Percentiles rank a stretch among this genome's conserved stretches.
Evolutionary conservation across 2,888 invertebrate genomes (phyloP).

Genomic region (Halictus ligatus): DNA sequence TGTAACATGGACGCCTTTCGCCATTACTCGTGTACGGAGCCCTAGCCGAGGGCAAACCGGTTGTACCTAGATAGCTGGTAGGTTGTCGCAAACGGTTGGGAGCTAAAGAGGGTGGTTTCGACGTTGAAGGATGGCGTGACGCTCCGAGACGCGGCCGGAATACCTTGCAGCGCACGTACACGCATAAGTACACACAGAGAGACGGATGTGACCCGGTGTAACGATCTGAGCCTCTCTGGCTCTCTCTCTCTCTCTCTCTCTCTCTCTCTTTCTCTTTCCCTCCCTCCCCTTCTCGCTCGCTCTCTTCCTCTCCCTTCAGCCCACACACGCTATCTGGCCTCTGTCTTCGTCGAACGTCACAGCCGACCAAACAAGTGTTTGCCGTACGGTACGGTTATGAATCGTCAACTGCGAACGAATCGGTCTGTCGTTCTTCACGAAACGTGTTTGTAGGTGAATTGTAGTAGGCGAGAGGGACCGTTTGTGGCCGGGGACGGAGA

Average conservation of each 20-base stretch:
- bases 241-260: not conserved
- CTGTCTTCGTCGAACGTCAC: conserved; percentile 22
- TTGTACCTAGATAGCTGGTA: conserved; percentile 35
- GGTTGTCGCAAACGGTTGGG: conserved; percentile 53
- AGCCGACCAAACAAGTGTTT: conserved; percentile 39
- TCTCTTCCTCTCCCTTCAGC: not conserved
- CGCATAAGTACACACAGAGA: conserved; percentile 45
- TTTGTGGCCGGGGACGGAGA: conserved; percentile 13
- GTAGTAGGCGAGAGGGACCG: not conserved
- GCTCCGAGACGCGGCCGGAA: conserved; percentile 69
- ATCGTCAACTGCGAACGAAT: conserved; percentile 48
- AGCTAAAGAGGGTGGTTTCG: conserved; percentile 67
- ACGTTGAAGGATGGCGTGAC: conserved; percentile 73
- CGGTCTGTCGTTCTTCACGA: conserved; percentile 17
- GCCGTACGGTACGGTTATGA: conserved; percentile 24
- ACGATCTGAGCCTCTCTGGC: conserved; percentile 25
- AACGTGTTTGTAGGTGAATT: conserved; percentile 32
- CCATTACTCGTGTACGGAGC: conserved; percentile 41
- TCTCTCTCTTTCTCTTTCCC: not conserved
- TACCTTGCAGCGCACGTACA: conserved; percentile 57
- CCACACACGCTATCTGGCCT: conserved; percentile 3
- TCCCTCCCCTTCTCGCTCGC: not conserved
- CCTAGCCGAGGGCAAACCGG: conserved; percentile 48
- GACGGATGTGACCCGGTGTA: conserved; percentile 58
- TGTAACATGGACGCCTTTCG: conserved; percentile 20